Conservation (phyloP, 2,113 vertebrate species). For the Pitta sordida region DNA sequence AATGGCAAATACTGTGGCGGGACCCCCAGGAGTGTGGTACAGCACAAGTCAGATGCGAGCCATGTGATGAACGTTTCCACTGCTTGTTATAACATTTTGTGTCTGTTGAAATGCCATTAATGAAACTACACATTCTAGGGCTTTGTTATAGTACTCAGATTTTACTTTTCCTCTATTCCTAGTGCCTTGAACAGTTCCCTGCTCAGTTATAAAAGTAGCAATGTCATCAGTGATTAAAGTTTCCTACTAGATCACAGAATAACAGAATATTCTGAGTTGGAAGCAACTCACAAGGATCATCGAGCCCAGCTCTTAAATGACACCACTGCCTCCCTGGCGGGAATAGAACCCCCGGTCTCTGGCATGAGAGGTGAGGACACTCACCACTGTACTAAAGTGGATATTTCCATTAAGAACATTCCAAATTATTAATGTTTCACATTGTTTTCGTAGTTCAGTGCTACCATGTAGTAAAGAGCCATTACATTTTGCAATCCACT, state of each 20-base stretch:
- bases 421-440: not conserved
- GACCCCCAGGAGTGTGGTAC: not conserved
- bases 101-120: not conserved
- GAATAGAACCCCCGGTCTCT: no score
- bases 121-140: not conserved
- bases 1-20: not conserved
- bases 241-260: no score
- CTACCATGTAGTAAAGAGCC: not conserved
- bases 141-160: not conserved
- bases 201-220: not conserved
- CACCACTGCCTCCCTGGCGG: no score
- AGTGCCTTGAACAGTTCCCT: not conserved
- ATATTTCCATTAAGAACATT: not conserved
- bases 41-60: not conserved
- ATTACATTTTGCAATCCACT: not conserved
- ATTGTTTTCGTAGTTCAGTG: not conserved
- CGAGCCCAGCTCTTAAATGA: no score
- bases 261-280: no score
- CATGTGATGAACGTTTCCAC: not conserved
- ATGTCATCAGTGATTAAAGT: not conserved
- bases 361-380: no score
- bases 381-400: no score
- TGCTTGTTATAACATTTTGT: not conserved
- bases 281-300: no score
- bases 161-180: not conserved